Conservation (phyloP, 2,113 vertebrate genomes). For the Heterotis niloticus region DNA sequence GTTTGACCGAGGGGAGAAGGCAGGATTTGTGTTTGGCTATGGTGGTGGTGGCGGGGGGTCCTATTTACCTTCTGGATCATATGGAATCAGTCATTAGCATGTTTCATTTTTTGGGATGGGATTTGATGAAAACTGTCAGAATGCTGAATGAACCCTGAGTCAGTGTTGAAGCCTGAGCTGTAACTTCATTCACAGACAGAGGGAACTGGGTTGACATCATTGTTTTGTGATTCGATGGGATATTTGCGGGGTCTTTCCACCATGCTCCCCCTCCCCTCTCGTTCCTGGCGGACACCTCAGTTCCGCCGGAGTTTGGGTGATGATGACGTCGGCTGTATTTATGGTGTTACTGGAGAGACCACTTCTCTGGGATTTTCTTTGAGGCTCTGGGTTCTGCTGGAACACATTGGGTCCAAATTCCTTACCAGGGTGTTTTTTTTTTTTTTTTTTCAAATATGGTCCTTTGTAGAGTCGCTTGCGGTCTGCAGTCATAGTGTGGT, state of each 20-base stretch:
- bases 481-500: too few relatives aligned
- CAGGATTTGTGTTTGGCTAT: not conserved
- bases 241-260: not conserved
- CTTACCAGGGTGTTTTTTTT: too few relatives aligned
- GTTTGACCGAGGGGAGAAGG: constrained; percentile 37
- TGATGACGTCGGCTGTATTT: constrained; percentile 44
- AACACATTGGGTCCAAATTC: too few relatives aligned
- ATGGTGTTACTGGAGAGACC: constrained; percentile 51
- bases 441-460: too few relatives aligned
- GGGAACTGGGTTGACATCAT: too few relatives aligned
- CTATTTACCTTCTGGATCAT: constrained; percentile 53
- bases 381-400: too few relatives aligned
- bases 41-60: constrained; percentile 8
- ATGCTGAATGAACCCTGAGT: too few relatives aligned
- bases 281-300: not conserved
- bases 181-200: too few relatives aligned
- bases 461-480: too few relatives aligned
- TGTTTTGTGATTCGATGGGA: too few relatives aligned
- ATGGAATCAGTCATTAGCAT: constrained; percentile 34
- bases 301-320: constrained; percentile 42
- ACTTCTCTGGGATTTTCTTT: constrained; percentile 35
- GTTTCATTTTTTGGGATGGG: constrained; percentile 15
- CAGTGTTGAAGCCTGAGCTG: too few relatives aligned
- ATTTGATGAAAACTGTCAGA: too few relatives aligned
- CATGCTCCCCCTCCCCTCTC: not conserved